Evolutionary conservation across 2,888 invertebrate genomes (phyloP).

Genomic region (Mystacides longicornis): DNA sequence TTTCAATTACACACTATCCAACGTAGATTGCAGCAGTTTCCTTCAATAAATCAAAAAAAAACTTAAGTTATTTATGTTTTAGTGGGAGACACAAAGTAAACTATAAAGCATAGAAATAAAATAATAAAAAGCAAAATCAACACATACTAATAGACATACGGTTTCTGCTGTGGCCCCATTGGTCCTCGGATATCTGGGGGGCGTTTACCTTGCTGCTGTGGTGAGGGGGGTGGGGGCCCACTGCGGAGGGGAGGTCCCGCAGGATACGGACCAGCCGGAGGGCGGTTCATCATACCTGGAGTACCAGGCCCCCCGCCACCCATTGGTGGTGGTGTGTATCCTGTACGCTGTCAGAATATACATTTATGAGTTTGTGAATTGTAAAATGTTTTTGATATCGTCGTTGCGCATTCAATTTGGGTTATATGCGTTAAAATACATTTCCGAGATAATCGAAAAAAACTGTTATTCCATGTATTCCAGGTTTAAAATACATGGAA

Average conservation of each 20-base stretch:
- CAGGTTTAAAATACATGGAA: too few relatives aligned
- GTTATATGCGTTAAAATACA: too few relatives aligned
- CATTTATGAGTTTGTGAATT: too few relatives aligned
- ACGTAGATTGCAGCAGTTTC: too few relatives aligned
- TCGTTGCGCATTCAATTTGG: too few relatives aligned
- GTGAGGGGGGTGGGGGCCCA: constrained; percentile 50
- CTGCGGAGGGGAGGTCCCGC: constrained; percentile 47
- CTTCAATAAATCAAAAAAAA: too few relatives aligned
- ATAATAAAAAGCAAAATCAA: constrained; percentile 20
- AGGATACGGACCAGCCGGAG: constrained; percentile 45
- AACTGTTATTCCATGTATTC: too few relatives aligned
- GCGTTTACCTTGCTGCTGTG: constrained; percentile 52
- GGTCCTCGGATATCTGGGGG: constrained; percentile 51
- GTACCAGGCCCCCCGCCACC: constrained; percentile 38
- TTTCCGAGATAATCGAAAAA: too few relatives aligned
- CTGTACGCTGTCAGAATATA: constrained; percentile 49
- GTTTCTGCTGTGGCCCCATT: constrained; percentile 57
- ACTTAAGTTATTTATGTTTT: too few relatives aligned
- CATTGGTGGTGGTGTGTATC: constrained; percentile 58
- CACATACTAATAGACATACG: constrained; percentile 36
- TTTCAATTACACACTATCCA: too few relatives aligned
- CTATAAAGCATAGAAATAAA: constrained; percentile 21
- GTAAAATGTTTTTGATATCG: too few relatives aligned
- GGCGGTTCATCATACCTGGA: constrained; percentile 52
- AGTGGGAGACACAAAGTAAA: too few relatives aligned